Evolutionary conservation across 2,888 invertebrate genomes (phyloP).

Genomic region (Rhopalosiphum nymphaeae): DNA sequence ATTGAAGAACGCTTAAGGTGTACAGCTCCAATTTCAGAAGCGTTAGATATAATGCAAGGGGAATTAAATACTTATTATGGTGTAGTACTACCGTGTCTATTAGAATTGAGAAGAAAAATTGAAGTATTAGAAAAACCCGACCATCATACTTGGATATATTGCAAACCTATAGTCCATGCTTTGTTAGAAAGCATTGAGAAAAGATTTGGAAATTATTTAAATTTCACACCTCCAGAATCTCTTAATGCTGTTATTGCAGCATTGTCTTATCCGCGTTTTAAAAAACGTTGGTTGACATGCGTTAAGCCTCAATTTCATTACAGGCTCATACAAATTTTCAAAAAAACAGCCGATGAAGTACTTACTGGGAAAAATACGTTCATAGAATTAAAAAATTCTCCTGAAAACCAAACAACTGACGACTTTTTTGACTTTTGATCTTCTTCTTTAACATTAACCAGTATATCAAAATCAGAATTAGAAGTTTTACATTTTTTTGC

Average conservation of each 20-base stretch:
- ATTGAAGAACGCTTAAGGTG: constrained; percentile 13
- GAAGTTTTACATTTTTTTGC: constrained; percentile 9
- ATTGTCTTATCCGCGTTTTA: constrained; percentile 15
- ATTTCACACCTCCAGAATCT: constrained; percentile 14
- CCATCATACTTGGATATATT: background rate
- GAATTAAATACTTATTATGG: constrained; percentile 22
- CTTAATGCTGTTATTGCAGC: constrained; percentile 26
- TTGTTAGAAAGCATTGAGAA: constrained; percentile 9
- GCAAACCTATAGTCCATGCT: background rate
- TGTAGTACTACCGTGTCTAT: background rate
- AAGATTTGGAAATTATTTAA: constrained; percentile 22
- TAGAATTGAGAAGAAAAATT: constrained; percentile 18
- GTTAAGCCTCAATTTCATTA: background rate
- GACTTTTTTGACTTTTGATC: constrained; percentile 40
- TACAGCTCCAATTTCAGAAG: background rate
- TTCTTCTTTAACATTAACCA: background rate
- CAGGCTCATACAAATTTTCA: background rate
- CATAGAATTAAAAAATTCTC: background rate
- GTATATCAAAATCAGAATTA: background rate
- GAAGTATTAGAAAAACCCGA: background rate
- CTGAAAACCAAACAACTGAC: constrained; percentile 1
- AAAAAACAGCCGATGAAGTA: constrained; percentile 16
- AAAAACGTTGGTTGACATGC: constrained; percentile 19
- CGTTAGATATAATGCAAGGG: constrained; percentile 27
- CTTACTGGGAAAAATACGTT: background rate